A percentile compares a stretch with the other conserved stretches of the same genome.
phyloP scores from a whole-genome alignment of 1,140 invertebrate genomes.

The Penaeus vannamei region DNA sequence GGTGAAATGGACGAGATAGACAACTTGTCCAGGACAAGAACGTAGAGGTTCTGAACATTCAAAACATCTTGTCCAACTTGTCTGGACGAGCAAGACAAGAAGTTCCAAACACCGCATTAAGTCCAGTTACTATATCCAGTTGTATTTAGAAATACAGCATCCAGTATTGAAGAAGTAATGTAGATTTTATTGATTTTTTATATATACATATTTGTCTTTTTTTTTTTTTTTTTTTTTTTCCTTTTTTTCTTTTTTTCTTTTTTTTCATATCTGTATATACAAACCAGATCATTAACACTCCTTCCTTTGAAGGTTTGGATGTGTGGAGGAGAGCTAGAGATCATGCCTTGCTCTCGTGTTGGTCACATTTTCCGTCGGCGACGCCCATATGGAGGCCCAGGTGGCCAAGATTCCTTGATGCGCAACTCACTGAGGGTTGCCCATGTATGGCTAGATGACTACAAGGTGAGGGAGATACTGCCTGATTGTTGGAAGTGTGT shows the following conservation, averaged over 20 bases:
- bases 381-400: conserved; percentile 86
- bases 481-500: neutral
- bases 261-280: neutral
- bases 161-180: too few species aligned
- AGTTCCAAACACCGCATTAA: too few species aligned
- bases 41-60: too few species aligned
- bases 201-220: too few species aligned
- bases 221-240: neutral
- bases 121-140: neutral
- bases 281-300: neutral
- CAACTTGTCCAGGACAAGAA: too few species aligned
- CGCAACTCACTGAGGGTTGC: conserved; percentile 90
- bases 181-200: too few species aligned
- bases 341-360: conserved; percentile 94
- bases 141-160: neutral
- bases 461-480: conserved; percentile 76
- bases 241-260: neutral
- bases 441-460: conserved; percentile 95
- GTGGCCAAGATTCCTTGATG: conserved; percentile 87
- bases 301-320: conserved; percentile 89
- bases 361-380: conserved; percentile 96
- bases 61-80: too few species aligned
- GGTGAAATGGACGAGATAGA: too few species aligned
- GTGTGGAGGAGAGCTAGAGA: conserved; percentile 94
- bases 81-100: too few species aligned